Conservation (phyloP, 2,888 invertebrate genomes). For the Callinectes sapidus region DNA sequence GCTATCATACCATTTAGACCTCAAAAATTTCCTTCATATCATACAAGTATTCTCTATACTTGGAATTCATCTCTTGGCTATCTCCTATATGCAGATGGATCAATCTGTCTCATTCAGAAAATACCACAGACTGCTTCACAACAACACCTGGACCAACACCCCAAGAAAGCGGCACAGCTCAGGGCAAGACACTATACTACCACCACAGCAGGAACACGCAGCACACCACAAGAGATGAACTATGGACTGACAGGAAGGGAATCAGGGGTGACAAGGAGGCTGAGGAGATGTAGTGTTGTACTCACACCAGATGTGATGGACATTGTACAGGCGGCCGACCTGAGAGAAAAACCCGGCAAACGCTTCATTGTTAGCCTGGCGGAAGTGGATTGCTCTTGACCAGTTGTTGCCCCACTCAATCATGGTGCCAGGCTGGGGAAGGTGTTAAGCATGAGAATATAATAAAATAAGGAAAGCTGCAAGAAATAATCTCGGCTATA, state of each 20-base stretch:
- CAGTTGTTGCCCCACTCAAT: constrained; percentile 99
- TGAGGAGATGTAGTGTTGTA: constrained; percentile 73
- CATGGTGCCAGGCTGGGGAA: constrained; percentile 91
- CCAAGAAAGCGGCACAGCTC: not conserved
- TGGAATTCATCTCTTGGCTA: too few relatives aligned
- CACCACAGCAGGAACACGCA: not conserved
- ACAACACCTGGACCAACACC: not conserved
- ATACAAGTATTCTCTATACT: not conserved
- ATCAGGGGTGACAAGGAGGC: not conserved
- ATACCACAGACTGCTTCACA: not conserved
- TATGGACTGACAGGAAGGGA: not conserved
- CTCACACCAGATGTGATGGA: constrained; percentile 99
- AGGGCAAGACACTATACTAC: not conserved
- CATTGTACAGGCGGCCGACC: constrained; percentile 95
- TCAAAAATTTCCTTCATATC: not conserved
- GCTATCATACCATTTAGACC: not conserved
- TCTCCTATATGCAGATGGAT: too few relatives aligned
- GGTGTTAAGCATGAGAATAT: not conserved
- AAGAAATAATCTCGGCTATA: too few relatives aligned
- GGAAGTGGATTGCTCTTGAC: constrained; percentile 92
- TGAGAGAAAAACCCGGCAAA: constrained; percentile 99
- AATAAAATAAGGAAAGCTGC: not conserved
- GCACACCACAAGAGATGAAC: not conserved
- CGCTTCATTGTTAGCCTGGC: constrained; percentile 93
- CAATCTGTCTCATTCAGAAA: not conserved